Conservation (phyloP, 1,140 invertebrate species). For the Planococcus citri region DNA sequence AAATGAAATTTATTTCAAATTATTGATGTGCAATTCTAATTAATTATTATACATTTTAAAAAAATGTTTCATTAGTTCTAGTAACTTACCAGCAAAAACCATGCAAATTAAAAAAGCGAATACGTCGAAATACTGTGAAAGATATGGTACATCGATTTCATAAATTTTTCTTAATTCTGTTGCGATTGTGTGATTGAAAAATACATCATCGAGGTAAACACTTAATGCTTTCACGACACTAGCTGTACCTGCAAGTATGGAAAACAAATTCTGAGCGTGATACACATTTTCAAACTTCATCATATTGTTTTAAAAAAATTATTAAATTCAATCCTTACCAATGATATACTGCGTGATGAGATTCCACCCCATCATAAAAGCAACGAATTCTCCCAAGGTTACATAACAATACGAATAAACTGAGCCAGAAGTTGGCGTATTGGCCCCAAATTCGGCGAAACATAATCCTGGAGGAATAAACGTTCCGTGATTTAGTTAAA, state of each 20-base stretch:
- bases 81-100: constrained; percentile 23
- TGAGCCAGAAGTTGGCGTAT: constrained; percentile 73
- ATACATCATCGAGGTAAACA: constrained; percentile 73
- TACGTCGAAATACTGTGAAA: constrained; percentile 30
- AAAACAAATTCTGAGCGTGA: too few species aligned
- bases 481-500: too few species aligned
- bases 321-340: too few species aligned
- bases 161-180: constrained; percentile 49
- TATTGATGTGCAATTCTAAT: too few species aligned
- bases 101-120: constrained; percentile 28
- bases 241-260: constrained; percentile 50
- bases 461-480: constrained; percentile 57
- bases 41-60: too few species aligned
- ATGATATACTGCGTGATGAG: constrained; percentile 81
- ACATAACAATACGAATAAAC: constrained; percentile 82
- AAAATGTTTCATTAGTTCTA: too few species aligned
- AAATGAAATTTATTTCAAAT: too few species aligned
- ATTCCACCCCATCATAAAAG: constrained; percentile 76
- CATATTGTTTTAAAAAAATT: too few species aligned
- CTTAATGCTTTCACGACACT: constrained; percentile 85
- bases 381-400: constrained; percentile 68
- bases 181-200: constrained; percentile 60
- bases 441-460: constrained; percentile 75
- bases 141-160: constrained; percentile 54
- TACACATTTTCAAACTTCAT: too few species aligned